These are phyloP conservation scores for Pelusios castaneus DNA, from an alignment of 2,113 vertebrate species.

Conservation along the genomic window DNA sequence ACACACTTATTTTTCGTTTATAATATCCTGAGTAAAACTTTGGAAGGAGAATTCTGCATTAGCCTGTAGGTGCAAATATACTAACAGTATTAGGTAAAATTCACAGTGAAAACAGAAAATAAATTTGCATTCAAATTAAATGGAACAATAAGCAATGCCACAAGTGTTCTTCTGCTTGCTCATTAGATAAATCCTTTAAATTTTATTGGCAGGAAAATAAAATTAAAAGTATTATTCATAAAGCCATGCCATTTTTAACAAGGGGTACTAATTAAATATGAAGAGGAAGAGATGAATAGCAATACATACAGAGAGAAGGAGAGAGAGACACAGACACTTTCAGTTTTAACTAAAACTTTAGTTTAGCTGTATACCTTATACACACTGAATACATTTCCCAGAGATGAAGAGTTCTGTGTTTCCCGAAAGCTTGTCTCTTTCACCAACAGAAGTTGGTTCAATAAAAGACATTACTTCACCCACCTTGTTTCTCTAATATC, in stretches of 20 bases:
- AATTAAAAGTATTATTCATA: not conserved
- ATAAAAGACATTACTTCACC: not conserved
- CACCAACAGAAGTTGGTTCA: not conserved
- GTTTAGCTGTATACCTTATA: too few relatives aligned
- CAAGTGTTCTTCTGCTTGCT: not conserved
- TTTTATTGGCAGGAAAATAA: constrained; percentile 8
- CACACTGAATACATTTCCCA: not conserved
- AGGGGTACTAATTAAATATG: not conserved
- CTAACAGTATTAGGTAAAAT: not conserved
- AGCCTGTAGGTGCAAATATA: not conserved
- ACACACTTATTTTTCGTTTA: not conserved
- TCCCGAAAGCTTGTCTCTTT: not conserved
- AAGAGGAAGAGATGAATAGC: not conserved
- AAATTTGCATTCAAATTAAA: not conserved
- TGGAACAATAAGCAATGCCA: not conserved
- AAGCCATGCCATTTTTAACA: not conserved
- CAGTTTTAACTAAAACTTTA: not conserved
- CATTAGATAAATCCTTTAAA: constrained; percentile 31
- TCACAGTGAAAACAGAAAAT: not conserved
- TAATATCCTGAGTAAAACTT: not conserved
- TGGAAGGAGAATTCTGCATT: not conserved
- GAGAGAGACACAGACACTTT: too few relatives aligned
- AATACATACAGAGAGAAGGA: too few relatives aligned
- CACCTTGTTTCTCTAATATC: not conserved
- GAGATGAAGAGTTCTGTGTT: not conserved